Evolutionary conservation across 2,113 vertebrate species (phyloP).

Genomic region (Trogon surrucura): DNA sequence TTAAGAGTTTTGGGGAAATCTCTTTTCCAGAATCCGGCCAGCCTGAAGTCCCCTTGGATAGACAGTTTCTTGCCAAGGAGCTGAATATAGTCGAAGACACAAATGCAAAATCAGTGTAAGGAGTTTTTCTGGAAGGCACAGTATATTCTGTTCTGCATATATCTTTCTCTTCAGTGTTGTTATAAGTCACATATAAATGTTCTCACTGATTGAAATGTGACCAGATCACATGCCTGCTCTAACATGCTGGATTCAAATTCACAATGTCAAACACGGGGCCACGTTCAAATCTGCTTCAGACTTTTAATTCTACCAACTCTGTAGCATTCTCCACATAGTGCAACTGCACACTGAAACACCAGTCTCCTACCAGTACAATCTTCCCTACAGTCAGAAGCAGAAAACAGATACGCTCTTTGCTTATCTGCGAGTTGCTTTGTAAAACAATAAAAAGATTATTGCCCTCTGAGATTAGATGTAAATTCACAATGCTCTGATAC

Average conservation of each 20-base stretch:
- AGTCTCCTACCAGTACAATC: background rate
- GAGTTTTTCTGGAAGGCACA: background rate
- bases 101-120: constrained; percentile 88
- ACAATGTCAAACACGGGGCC: background rate
- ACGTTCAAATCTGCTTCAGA: background rate
- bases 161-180: background rate
- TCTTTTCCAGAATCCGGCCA: constrained; percentile 88
- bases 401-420: background rate
- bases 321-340: background rate
- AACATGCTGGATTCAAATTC: background rate
- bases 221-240: background rate
- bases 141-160: background rate
- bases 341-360: background rate
- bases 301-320: background rate
- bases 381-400: background rate
- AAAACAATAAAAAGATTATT: background rate
- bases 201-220: background rate
- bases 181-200: background rate
- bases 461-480: background rate
- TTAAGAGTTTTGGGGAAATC: constrained; percentile 5
- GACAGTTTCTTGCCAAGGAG: constrained; percentile 89
- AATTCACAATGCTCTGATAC: background rate
- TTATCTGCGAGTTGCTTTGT: background rate
- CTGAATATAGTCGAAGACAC: constrained; percentile 88
- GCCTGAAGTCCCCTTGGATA: constrained; percentile 87